Base-by-base conservation (phyloP, 2,797 vertebrate species). In the Remorina albescens region DNA sequence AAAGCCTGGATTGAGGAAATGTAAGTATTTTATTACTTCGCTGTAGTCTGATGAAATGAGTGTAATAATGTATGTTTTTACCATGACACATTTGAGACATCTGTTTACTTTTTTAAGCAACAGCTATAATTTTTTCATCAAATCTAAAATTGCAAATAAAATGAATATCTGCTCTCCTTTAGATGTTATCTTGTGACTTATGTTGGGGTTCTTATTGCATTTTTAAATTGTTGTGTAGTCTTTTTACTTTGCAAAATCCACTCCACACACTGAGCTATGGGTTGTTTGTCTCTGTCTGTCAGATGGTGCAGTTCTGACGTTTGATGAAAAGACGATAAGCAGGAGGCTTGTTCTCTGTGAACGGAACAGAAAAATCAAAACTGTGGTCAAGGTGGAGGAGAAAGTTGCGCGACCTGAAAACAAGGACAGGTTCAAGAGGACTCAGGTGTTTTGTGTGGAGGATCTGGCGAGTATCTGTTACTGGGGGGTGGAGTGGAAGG, bases 401-500 rank as follows among this genome's bases (percentile, higher is more conserved):
- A 67, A 9, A 11, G 21, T 28, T 25, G 0, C 0, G 23, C 12
- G 3, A 18, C 18, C 28, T 62, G n/a, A 49, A 28, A 57, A 39
- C 2, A 0, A 8, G 0, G 3, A 16, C 0, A 70, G 71, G 26
- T 83, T 85, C 54, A 74, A 11, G 12, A 82, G 84, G 23, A n/a
- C 13, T 21, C 82, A 88, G 55, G 79, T 90, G 9, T 6, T 79
- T 21, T 87, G 85, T 0, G 6, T 67, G 0, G 11, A 84, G n/a
- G 74, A 63, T 8, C 72, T 81, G 50, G 23, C 34, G 12, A 66
- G n/a, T 8, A 0, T 44, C 6, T 76, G 76, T 7, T 90, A 90
- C 81, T 89, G 80, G 85, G 89, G 86, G 66, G 65, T 90, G 0
- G 77, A 90, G 60, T 82, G 71, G 79, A 19, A 19, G 0, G 87